Conservation (phyloP, 2,888 invertebrate species). For the Trisateles emortualis region DNA sequence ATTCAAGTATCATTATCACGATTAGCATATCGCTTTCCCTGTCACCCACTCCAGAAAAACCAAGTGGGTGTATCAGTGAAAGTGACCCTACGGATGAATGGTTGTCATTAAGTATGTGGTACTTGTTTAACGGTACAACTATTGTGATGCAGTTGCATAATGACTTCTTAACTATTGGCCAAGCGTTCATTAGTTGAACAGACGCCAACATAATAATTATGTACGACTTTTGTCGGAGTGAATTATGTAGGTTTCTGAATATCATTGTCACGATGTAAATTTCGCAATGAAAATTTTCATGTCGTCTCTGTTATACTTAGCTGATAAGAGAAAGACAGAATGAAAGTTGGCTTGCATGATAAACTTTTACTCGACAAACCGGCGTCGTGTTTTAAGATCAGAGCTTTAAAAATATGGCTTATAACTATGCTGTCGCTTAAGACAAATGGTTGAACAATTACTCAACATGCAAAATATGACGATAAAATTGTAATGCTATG, state of each 20-base stretch:
- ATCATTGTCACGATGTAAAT: too few species aligned
- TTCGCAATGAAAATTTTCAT: too few species aligned
- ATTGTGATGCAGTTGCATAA: slow-evolving; percentile 38
- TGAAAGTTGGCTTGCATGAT: too few species aligned
- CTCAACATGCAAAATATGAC: slow-evolving; percentile 37
- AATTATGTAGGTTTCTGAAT: too few species aligned
- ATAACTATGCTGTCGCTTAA: not conserved
- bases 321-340: too few species aligned
- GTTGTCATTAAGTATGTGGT: slow-evolving; percentile 48
- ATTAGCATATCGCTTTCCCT: slow-evolving; percentile 70
- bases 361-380: too few species aligned
- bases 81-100: slow-evolving; percentile 60
- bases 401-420: not conserved
- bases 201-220: slow-evolving; percentile 8
- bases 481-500: slow-evolving; percentile 45
- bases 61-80: slow-evolving; percentile 74
- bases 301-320: too few species aligned
- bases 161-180: slow-evolving; percentile 13
- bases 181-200: slow-evolving; percentile 18
- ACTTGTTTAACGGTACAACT: slow-evolving; percentile 36
- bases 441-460: slow-evolving; percentile 39
- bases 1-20: slow-evolving; percentile 51
- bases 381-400: too few species aligned
- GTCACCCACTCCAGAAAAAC: slow-evolving; percentile 61
- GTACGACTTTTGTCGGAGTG: slow-evolving; percentile 11